Percentiles rank a stretch among this genome's conserved stretches.
These are phyloP conservation scores for Dicyrtoma fusca DNA, from an alignment of 2,888 invertebrate species.

Conservation along the genomic window DNA sequence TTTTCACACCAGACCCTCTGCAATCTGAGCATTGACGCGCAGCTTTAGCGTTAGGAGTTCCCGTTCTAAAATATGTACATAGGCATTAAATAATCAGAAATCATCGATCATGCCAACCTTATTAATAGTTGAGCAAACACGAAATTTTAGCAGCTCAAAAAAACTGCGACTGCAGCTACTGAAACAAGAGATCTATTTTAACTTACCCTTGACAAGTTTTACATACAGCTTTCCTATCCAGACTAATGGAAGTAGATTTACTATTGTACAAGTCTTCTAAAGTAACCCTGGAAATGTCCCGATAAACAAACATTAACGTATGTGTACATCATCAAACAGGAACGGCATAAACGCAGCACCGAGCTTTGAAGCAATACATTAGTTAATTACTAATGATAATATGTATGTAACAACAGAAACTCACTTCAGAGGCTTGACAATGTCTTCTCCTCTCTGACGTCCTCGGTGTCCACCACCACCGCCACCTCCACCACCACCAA, in stretches of 20 bases:
- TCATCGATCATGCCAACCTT: no score
- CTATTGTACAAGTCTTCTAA: conserved; percentile 91
- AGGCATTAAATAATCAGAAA: no score
- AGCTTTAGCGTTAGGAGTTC: conserved; percentile 62
- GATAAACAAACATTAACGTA: no score
- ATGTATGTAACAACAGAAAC: conserved; percentile 49
- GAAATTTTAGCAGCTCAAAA: no score
- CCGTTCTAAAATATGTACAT: conserved; percentile 38
- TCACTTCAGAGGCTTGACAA: conserved; percentile 76
- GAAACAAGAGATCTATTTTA: no score
- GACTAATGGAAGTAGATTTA: conserved; percentile 78
- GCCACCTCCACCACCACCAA: conserved; percentile 62
- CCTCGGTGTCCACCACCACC: conserved; percentile 63
- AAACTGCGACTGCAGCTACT: no score
- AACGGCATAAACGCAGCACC: no score
- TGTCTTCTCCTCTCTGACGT: conserved; percentile 75
- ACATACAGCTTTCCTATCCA: conserved; percentile 82
- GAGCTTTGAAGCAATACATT: no score
- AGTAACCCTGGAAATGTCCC: conserved; percentile 67
- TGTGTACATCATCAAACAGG: no score
- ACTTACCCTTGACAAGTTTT: conserved; percentile 72
- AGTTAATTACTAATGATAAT: no score
- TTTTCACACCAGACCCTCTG: conserved; percentile 76
- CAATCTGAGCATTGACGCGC: conserved; percentile 72
- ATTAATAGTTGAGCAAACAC: no score